Base-by-base conservation (phyloP, 1,140 invertebrate genomes). In the Eumeta japonica region DNA sequence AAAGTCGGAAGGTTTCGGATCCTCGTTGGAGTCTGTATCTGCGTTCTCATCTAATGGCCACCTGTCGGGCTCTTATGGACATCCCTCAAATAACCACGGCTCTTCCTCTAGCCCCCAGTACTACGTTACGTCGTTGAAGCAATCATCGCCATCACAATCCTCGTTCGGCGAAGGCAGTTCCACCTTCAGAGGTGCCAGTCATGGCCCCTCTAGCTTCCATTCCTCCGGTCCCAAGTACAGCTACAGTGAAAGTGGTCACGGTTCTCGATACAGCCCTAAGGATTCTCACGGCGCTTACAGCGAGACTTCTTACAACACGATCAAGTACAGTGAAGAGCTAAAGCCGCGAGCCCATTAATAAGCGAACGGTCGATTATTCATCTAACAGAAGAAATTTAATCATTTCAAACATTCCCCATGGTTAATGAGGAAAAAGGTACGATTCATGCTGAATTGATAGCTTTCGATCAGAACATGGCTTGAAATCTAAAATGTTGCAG, bases 311-410 rank as follows among this genome's bases (percentile, higher is more conserved):
- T 74, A 74, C 36, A 72, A 74, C 42, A 74, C 70, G 11, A 74
- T 74, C 10, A 74, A 74, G 41, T 74, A 71, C 40, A 74, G 70
- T 42, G 60, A 70, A 37, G 66, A 70, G 37, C 41, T 74, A 7
- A 74, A 71, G 34, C 63, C 70, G 3, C 52, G 58, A 15, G 40
- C 37, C 43, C 52, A 74, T 37, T 70, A 10, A 36, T 39, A 13
- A 33, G 28, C n/a, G n/a, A n/a, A n/a, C n/a, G n/a, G n/a, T n/a
- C n/a, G n/a, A n/a, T n/a, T n/a, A n/a, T n/a, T n/a, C n/a, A n/a
- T n/a, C n/a, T n/a, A n/a, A n/a, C n/a, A n/a, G n/a, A n/a, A n/a
- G n/a, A n/a, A n/a, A n/a, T n/a, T n/a, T n/a, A n/a, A n/a, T n/a
- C n/a, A n/a, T n/a, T n/a, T n/a, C n/a, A n/a, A n/a, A n/a, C n/a